A percentile compares a stretch with the other conserved stretches of the same genome.
Conservation (phyloP, 92 coral and sea anemone species). For the Umimayanthus chanpuru region DNA sequence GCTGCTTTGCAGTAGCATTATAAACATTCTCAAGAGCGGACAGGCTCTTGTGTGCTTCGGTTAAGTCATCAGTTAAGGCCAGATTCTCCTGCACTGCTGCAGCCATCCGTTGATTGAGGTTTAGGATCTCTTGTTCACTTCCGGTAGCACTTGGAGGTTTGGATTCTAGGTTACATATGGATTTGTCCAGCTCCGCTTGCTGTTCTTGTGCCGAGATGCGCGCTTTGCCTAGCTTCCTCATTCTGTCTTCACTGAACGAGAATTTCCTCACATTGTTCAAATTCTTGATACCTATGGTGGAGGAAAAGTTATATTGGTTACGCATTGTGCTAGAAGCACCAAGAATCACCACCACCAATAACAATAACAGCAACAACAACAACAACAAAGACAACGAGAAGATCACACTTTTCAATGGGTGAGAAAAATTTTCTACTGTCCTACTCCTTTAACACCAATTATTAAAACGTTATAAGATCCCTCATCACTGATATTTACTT, state of each 20-base stretch:
- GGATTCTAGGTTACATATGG: slow-evolving; percentile 61
- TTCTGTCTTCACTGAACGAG: slow-evolving; percentile 49
- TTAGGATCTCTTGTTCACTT: slow-evolving; percentile 62
- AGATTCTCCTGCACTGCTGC: slow-evolving; percentile 66
- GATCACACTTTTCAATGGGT: background rate
- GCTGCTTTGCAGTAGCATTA: slow-evolving; percentile 53
- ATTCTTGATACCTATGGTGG: background rate
- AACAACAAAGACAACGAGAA: background rate
- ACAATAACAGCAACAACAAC: background rate
- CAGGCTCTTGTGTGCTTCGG: slow-evolving; percentile 57
- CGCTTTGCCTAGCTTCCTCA: slow-evolving; percentile 38
- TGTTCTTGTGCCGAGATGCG: slow-evolving; percentile 63
- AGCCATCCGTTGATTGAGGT: slow-evolving; percentile 73
- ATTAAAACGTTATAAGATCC: too few relatives aligned
- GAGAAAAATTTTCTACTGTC: background rate
- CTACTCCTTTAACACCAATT: too few relatives aligned
- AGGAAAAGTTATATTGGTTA: background rate
- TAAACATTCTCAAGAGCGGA: slow-evolving; percentile 53
- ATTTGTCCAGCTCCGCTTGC: slow-evolving; percentile 54
- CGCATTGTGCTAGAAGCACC: too few relatives aligned
- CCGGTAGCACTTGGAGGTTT: slow-evolving; percentile 53
- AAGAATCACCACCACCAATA: background rate
- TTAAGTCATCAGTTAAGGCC: slow-evolving; percentile 62
- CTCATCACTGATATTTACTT: too few relatives aligned
- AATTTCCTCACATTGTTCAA: background rate